Evolutionary conservation across 2,888 invertebrate genomes (phyloP).

Genomic region (Campoplex nolae): DNA sequence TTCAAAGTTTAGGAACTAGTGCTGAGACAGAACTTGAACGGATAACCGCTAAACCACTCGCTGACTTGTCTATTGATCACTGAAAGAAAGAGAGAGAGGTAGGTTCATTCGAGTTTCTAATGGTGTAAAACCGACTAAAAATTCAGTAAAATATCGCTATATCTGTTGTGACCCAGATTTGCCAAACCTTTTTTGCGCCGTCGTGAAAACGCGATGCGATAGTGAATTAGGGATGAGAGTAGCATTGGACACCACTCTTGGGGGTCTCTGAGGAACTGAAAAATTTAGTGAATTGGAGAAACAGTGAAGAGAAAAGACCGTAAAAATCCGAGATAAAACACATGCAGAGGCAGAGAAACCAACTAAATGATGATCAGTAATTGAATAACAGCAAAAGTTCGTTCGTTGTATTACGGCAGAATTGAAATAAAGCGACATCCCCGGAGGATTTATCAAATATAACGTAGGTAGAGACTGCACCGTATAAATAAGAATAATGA

Average conservation of each 20-base stretch:
- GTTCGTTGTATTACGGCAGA: too few relatives aligned
- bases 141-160: background rate
- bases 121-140: background rate
- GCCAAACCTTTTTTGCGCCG: background rate
- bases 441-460: too few relatives aligned
- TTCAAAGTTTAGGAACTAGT: background rate
- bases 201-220: background rate
- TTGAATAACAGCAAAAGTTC: too few relatives aligned
- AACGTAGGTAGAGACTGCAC: background rate
- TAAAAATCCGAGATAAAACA: too few relatives aligned
- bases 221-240: background rate
- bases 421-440: background rate
- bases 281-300: background rate
- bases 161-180: background rate
- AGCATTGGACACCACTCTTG: background rate
- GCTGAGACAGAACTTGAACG: background rate
- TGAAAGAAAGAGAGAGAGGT: background rate
- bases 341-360: too few relatives aligned
- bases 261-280: background rate
- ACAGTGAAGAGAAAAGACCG: background rate
- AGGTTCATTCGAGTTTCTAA: background rate
- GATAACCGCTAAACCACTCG: conserved; percentile 5
- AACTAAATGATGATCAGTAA: too few relatives aligned
- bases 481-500: background rate
- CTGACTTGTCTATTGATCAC: conserved; percentile 2